Evolutionary conservation across 2,797 vertebrate species (phyloP), one percentile per base, ranked within the genome.

Genomic region (Tangara arthus): DNA sequence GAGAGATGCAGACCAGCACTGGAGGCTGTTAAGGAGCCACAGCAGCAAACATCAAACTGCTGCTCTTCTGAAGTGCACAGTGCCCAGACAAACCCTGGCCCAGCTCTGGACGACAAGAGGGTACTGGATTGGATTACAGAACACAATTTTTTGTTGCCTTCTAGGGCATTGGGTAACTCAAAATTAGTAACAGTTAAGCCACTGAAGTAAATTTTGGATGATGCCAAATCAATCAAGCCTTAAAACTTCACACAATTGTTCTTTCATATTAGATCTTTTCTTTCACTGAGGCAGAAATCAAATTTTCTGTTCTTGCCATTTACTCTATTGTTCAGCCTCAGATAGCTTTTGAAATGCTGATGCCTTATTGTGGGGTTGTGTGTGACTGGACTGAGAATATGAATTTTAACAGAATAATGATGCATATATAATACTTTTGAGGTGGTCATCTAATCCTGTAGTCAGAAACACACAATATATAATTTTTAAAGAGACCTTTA

Each of bases 351-450:
- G 80, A 93, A 95, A 94, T 79, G 76, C 71, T 89, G 83, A 91
- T 89, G 65, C 17, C 41, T 90, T 89, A 55, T 60, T 78, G 56
- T 65, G 24, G 30, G 39, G 8, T 19, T 87, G 16, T 50, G 78
- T 93, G 79, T 63, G 80, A 86, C 61, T 79, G 28, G 75, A 96
- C 82, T 82, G 69, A 86, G 78, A 93, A 87, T 41, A 79, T 37
- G n/a, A 94, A 90, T 91, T 93, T 94, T 82, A 84, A 82, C 47
- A 94, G 75, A 71, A 87, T 47, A 90, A 90, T 52, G 26, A 63
- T 81, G 55, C 57, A 92, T 82, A 83, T 17, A 20, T 37, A 94
- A 68, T 4, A 9, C 9, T 61, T 83, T 42, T 35, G 28, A 80
- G 60, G n/a, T 68, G 85, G 37, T 69, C 57, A 26, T 44, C 56